Conservation (phyloP, 2,888 invertebrate species). For the Lepidochrysops patricia region DNA sequence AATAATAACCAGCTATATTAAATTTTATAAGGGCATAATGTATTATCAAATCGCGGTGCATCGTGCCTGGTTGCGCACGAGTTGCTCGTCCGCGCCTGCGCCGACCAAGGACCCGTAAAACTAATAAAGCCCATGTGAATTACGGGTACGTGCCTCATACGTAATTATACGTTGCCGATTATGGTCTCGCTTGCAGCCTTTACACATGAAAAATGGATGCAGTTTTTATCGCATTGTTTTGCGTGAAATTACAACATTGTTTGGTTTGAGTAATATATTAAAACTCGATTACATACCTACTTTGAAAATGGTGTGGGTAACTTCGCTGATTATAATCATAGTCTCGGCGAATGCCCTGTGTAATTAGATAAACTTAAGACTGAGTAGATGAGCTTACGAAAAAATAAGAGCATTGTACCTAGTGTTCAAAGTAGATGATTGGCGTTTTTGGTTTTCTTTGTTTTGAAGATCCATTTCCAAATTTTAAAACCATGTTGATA, state of each 20-base stretch:
- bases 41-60: slow-evolving; percentile 57
- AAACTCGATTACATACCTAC: too few relatives aligned
- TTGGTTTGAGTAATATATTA: neutral
- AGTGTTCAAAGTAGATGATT: too few relatives aligned
- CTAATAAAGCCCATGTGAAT: slow-evolving; percentile 34
- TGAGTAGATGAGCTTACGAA: too few relatives aligned
- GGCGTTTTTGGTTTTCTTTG: too few relatives aligned
- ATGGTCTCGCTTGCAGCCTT: neutral
- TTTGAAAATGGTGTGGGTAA: too few relatives aligned
- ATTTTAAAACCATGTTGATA: too few relatives aligned
- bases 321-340: too few relatives aligned
- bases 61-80: slow-evolving; percentile 50
- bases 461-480: too few relatives aligned
- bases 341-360: too few relatives aligned
- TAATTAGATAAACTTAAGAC: too few relatives aligned
- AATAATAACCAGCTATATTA: neutral
- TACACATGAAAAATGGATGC: neutral
- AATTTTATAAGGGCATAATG: slow-evolving; percentile 17
- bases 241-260: neutral
- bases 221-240: neutral
- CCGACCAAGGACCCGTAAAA: slow-evolving; percentile 62
- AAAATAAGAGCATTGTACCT: too few relatives aligned
- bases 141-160: slow-evolving; percentile 28
- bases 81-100: slow-evolving; percentile 32
- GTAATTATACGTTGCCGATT: neutral